Percentiles rank a stretch among this genome's conserved stretches.
Conservation (phyloP, 1,140 invertebrate species). For the Cecropterus lyciades region DNA sequence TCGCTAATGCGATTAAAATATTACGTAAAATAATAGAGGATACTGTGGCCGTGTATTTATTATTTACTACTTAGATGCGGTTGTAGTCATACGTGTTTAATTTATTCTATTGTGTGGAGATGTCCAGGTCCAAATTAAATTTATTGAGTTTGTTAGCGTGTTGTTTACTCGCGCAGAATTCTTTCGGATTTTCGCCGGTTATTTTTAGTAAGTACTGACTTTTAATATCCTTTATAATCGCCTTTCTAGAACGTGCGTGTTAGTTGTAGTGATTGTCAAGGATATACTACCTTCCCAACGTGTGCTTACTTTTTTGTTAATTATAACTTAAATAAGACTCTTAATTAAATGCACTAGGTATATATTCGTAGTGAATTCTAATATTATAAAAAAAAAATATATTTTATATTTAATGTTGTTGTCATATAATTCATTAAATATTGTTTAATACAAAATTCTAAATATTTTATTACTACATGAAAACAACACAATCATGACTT, state of each 20-base stretch:
- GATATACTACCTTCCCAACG: too few relatives aligned
- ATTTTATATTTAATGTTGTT: background rate
- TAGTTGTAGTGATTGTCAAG: background rate
- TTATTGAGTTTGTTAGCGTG: constrained; percentile 58
- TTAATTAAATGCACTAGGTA: too few relatives aligned
- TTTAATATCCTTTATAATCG: constrained; percentile 36
- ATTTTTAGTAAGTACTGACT: constrained; percentile 67
- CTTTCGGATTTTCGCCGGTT: constrained; percentile 70
- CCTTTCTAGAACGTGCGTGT: constrained; percentile 41
- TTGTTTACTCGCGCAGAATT: constrained; percentile 57
- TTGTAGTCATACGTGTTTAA: background rate
- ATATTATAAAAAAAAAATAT: too few relatives aligned
- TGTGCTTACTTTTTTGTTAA: too few relatives aligned
- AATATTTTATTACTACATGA: too few relatives aligned
- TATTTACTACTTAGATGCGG: constrained; percentile 4
- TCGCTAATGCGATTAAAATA: constrained; percentile 23
- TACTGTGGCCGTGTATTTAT: constrained; percentile 14
- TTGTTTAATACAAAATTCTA: too few relatives aligned
- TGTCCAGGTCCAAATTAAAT: constrained; percentile 44
- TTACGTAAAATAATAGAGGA: constrained; percentile 32
- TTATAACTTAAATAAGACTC: too few relatives aligned
- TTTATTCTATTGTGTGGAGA: constrained; percentile 11
- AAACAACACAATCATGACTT: too few relatives aligned
- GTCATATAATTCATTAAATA: background rate
- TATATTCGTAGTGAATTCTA: too few relatives aligned